Evolutionary conservation across 2,888 invertebrate genomes (phyloP).

Genomic region (Glaucopsyche alexis): DNA sequence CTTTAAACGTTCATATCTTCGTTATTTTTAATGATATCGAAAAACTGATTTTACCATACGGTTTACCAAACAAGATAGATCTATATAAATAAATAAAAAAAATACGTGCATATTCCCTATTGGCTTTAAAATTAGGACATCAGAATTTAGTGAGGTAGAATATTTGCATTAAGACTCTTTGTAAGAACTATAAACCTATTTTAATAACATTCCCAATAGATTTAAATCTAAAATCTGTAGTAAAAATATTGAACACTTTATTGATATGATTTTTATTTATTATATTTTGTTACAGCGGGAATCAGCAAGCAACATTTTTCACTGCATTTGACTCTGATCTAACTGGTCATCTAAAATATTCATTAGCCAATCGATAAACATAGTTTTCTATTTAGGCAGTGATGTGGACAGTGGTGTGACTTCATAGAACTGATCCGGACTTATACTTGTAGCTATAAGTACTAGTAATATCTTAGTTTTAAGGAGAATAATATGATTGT

Average conservation of each 20-base stretch:
- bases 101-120: no score
- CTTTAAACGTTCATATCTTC: no score
- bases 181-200: no score
- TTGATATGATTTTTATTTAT: slow-evolving; percentile 2
- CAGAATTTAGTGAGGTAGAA: no score
- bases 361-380: slow-evolving; percentile 62
- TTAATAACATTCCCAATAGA: background rate
- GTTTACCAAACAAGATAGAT: no score
- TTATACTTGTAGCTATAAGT: slow-evolving; percentile 65
- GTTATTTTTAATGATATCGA: no score
- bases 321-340: slow-evolving; percentile 71
- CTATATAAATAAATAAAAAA: no score
- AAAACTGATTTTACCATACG: no score
- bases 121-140: no score
- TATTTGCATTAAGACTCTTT: no score
- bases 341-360: slow-evolving; percentile 58
- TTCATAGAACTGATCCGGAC: slow-evolving; percentile 69
- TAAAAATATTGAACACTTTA: background rate
- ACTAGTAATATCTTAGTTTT: slow-evolving; percentile 64
- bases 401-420: slow-evolving; percentile 72
- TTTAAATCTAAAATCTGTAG: background rate
- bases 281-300: slow-evolving; percentile 44
- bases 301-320: slow-evolving; percentile 46
- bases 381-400: slow-evolving; percentile 64
- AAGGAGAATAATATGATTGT: slow-evolving; percentile 76